Conservation (phyloP, 2,797 vertebrate genomes). For the Parotocinclus haroldoi region DNA sequence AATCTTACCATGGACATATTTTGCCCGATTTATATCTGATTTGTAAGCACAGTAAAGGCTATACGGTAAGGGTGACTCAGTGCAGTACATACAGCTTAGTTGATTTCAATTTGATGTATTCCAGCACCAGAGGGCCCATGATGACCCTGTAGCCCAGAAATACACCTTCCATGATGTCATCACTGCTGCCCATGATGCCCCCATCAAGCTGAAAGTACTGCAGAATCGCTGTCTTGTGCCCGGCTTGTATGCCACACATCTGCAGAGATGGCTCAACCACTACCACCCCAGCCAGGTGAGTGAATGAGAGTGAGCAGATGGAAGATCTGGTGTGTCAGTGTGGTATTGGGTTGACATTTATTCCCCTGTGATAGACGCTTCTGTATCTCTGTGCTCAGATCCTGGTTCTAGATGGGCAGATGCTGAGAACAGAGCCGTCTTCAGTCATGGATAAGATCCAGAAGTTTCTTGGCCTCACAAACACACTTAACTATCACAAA, state of each 20-base stretch:
- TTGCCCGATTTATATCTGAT: no score
- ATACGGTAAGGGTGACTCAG: no score
- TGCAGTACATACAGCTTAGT: not conserved
- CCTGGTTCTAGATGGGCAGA: conserved; percentile 92
- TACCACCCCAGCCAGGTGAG: conserved; percentile 93
- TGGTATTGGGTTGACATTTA: not conserved
- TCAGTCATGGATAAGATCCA: conserved; percentile 96
- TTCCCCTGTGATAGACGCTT: no score
- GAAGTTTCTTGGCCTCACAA: conserved; percentile 87
- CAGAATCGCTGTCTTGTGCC: conserved; percentile 95
- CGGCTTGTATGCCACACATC: conserved; percentile 90
- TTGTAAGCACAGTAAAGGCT: no score
- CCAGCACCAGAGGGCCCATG: conserved; percentile 96
- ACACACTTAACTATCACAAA: conserved; percentile 91
- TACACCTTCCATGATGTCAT: conserved; percentile 96
- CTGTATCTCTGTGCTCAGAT: conserved; percentile 69
- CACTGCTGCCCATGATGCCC: conserved; percentile 76
- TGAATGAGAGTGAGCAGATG: not conserved
- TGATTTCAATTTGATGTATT: not conserved
- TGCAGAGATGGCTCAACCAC: conserved; percentile 92
- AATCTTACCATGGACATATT: no score
- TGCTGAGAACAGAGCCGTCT: conserved; percentile 91
- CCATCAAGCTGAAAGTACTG: conserved; percentile 81
- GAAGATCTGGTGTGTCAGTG: not conserved
- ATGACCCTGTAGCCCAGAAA: conserved; percentile 89